These are phyloP conservation scores for Panagrolaimus sp. DNA, from an alignment of 1,140 invertebrate species.

Conservation along the genomic window DNA sequence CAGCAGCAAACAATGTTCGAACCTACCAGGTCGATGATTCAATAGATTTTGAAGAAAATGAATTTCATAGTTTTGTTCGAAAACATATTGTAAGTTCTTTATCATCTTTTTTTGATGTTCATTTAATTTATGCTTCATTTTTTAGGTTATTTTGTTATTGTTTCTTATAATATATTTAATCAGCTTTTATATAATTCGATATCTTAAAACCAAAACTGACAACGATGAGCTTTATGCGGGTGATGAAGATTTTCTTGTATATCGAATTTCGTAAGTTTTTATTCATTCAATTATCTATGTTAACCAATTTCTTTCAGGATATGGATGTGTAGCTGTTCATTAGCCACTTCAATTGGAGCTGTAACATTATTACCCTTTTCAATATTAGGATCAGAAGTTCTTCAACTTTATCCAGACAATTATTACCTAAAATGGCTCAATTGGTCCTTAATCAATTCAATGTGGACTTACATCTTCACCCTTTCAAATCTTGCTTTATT, in stretches of 20 bases:
- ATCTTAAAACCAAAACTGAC: slow-evolving; percentile 50
- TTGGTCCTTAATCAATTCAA: slow-evolving; percentile 92
- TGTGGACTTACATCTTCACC: slow-evolving; percentile 95
- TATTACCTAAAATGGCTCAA: slow-evolving; percentile 98
- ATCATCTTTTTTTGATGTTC: slow-evolving; percentile 18
- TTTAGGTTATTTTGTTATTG: slow-evolving; percentile 54
- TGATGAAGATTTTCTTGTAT: slow-evolving; percentile 58
- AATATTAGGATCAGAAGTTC: slow-evolving; percentile 89
- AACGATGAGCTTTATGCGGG: slow-evolving; percentile 57
- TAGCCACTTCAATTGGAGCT: slow-evolving; percentile 54
- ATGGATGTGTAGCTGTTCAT: slow-evolving; percentile 53
- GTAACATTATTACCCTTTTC: slow-evolving; percentile 78
- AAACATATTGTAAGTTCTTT: slow-evolving; percentile 50
- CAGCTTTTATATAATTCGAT: slow-evolving; percentile 50
- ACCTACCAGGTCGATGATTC: not conserved
- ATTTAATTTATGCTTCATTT: slow-evolving; percentile 3
- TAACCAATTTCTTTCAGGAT: slow-evolving; percentile 41
- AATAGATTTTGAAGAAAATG: slow-evolving; percentile 43
- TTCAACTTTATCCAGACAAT: slow-evolving; percentile 73
- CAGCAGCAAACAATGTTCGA: too few relatives aligned
- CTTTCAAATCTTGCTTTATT: slow-evolving; percentile 93
- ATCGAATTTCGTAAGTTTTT: slow-evolving; percentile 53
- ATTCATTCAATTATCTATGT: not conserved
- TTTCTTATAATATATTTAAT: slow-evolving; percentile 51
- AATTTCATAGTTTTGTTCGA: slow-evolving; percentile 53